These are phyloP conservation scores for Macrosteles quadrilineatus DNA, from an alignment of 1,140 invertebrate species.

Conservation along the genomic window DNA sequence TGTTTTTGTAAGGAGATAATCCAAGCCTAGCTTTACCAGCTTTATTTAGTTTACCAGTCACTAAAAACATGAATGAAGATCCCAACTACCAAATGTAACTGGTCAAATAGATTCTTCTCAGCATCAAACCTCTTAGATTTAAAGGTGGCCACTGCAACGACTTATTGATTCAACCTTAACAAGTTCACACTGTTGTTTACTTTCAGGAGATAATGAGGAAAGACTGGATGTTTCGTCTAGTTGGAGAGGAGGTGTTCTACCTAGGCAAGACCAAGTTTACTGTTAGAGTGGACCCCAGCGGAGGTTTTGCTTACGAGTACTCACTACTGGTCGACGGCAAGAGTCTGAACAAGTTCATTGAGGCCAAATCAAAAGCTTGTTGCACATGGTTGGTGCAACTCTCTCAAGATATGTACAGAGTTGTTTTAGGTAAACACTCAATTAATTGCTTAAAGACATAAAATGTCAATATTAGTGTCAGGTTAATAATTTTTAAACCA, in stretches of 20 bases:
- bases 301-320: constrained; percentile 80
- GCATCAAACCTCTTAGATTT: too few relatives aligned
- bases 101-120: too few relatives aligned
- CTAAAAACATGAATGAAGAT: too few relatives aligned
- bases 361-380: constrained; percentile 71
- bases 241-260: constrained; percentile 65
- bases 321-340: constrained; percentile 74
- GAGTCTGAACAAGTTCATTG: constrained; percentile 72
- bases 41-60: too few relatives aligned
- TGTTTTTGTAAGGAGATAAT: too few relatives aligned
- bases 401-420: constrained; percentile 54
- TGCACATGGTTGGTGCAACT: constrained; percentile 61
- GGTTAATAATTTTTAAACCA: background rate
- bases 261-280: constrained; percentile 53
- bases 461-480: background rate
- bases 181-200: too few relatives aligned
- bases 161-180: too few relatives aligned
- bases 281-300: constrained; percentile 69
- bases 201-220: constrained; percentile 70
- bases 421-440: constrained; percentile 74
- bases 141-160: too few relatives aligned
- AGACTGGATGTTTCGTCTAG: constrained; percentile 89
- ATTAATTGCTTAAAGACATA: too few relatives aligned
- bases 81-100: too few relatives aligned
- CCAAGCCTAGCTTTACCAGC: too few relatives aligned